Evolutionary conservation across 2,888 invertebrate species (phyloP).

Genomic region (Papilio demoleus): DNA sequence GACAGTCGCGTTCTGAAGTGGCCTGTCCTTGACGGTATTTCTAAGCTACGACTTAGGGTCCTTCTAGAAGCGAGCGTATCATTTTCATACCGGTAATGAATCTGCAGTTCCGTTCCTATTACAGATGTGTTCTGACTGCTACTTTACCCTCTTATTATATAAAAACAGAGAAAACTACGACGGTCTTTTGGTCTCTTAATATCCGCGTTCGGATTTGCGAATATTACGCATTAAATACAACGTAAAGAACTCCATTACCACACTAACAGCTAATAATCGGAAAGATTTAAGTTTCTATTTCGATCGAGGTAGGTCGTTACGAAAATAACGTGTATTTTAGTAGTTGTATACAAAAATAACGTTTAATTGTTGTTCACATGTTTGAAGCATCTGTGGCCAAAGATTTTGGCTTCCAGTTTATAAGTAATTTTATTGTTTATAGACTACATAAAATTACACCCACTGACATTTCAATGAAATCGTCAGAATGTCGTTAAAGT

Average conservation of each 20-base stretch:
- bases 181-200: too few species aligned
- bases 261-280: neutral
- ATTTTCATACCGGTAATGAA: too few species aligned
- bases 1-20: too few species aligned
- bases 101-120: too few species aligned
- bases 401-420: neutral
- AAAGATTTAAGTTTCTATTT: slow-evolving; percentile 16
- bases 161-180: too few species aligned
- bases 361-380: slow-evolving; percentile 15
- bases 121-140: too few species aligned
- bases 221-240: neutral
- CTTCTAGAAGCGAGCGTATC: too few species aligned
- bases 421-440: neutral
- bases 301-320: slow-evolving; percentile 2
- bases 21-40: too few species aligned
- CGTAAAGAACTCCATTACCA: neutral
- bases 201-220: neutral
- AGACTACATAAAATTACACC: neutral
- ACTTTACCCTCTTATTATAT: too few species aligned
- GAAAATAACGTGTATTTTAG: slow-evolving; percentile 32
- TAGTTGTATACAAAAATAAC: slow-evolving; percentile 19
- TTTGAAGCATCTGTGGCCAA: slow-evolving; percentile 10
- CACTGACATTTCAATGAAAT: neutral
- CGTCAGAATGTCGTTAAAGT: neutral
- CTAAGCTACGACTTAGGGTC: too few species aligned